phyloP scores from a whole-genome alignment of 2,888 invertebrate species.

The Cheilosia urbana region DNA sequence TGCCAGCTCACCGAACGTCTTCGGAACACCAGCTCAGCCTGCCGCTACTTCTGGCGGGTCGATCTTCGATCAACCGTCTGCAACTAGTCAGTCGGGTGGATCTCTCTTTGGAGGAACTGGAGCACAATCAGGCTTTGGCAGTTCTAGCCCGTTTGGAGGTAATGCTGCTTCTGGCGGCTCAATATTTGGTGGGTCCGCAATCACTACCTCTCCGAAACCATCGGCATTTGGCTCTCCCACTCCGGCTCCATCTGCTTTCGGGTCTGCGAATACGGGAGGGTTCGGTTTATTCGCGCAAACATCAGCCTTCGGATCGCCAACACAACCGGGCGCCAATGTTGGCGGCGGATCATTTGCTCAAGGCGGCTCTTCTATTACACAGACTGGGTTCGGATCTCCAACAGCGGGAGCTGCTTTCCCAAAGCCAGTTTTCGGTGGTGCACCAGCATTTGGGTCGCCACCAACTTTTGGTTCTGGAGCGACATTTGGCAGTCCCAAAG shows the following conservation, averaged over 20 bases:
- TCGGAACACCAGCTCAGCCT: slow-evolving; percentile 56
- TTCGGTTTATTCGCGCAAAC: slow-evolving; percentile 79
- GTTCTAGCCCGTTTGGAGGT: slow-evolving; percentile 77
- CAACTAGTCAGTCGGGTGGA: slow-evolving; percentile 72
- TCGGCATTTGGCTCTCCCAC: slow-evolving; percentile 58
- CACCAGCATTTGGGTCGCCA: slow-evolving; percentile 81
- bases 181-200: slow-evolving; percentile 76
- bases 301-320: slow-evolving; percentile 78
- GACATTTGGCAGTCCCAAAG: slow-evolving; percentile 81
- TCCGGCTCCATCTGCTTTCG: slow-evolving; percentile 74
- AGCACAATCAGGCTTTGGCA: slow-evolving; percentile 62
- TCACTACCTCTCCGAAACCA: slow-evolving; percentile 43
- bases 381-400: slow-evolving; percentile 81
- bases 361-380: slow-evolving; percentile 79
- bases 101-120: slow-evolving; percentile 75
- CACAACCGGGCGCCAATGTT: slow-evolving; percentile 32
- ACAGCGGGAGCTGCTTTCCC: slow-evolving; percentile 76
- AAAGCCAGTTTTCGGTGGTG: slow-evolving; percentile 77
- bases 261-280: slow-evolving; percentile 57
- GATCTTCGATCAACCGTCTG: slow-evolving; percentile 76
- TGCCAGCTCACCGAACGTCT: slow-evolving; percentile 56
- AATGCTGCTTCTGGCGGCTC: slow-evolving; percentile 75
- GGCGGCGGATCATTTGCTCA: slow-evolving; percentile 78
- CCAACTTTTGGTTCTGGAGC: slow-evolving; percentile 82
- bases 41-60: slow-evolving; percentile 66